Base-by-base conservation (phyloP, 35 echinoderm and acorn worm species). In the Lytechinus variegatus region DNA sequence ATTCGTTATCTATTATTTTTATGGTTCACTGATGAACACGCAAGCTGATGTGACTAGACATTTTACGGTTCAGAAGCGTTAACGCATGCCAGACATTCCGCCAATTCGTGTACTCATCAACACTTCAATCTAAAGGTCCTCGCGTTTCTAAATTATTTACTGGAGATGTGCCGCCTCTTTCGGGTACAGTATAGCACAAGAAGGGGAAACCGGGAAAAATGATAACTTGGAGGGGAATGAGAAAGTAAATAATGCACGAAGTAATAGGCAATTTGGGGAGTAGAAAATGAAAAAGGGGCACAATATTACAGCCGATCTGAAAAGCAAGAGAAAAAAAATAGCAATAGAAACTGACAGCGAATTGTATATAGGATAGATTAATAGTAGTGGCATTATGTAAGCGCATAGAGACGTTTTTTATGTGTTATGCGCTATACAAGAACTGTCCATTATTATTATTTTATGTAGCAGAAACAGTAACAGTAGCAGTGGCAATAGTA, bases 331-430 rank as follows among this genome's bases (percentile, higher is more conserved):
- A n/a, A n/a, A 19, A 87, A n/a, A 19, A 87, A n/a, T 89, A 89
- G 87, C 0, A 89, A 28, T 89, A 89, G 87, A 29, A 89, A 28
- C 33, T 14, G 87, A 44, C 33, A 44, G 33, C 33, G 33, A 29
- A 89, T n/a, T 89, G 33, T 2, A 28, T 9, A 19, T 89, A 89
- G 87, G 5, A 89, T 2, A 89, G 19, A 89, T n/a, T 89, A 89
- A 28, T 89, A 89, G 87, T 89, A 89, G 87, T 89, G 33, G 87
- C 13, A 89, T 24, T 89, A 89, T n/a, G n/a, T n/a, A n/a, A n/a
- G n/a, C n/a, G n/a, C n/a, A n/a, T n/a, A n/a, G n/a, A n/a, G n/a
- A n/a, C n/a, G n/a, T n/a, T n/a, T n/a, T n/a, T n/a, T n/a, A n/a
- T n/a, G n/a, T n/a, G n/a, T n/a, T n/a, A n/a, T n/a, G n/a, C n/a